Percentiles rank a stretch among this genome's conserved stretches.
phyloP scores from a whole-genome alignment of 2,113 vertebrate genomes.

The Pogona vitticeps region DNA sequence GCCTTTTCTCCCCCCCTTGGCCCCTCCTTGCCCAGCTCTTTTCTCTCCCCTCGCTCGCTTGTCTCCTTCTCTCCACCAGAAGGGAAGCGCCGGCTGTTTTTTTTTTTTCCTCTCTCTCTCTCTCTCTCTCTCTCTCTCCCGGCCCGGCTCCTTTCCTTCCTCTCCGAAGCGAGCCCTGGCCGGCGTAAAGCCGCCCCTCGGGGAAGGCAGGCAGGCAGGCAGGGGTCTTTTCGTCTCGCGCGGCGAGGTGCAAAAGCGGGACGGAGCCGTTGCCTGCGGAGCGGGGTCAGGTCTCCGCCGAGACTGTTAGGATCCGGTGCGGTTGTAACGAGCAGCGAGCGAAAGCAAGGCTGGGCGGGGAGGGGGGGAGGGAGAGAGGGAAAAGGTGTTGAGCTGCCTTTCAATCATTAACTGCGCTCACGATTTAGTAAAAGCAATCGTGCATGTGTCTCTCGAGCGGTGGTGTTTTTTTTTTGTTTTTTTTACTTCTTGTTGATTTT shows the following conservation, averaged over 20 bases:
- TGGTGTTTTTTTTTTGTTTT: too few species aligned
- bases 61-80: slow-evolving; percentile 16
- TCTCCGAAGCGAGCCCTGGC: slow-evolving; percentile 20
- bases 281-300: too few species aligned
- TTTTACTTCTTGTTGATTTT: too few species aligned
- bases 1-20: slow-evolving; percentile 5
- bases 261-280: background rate
- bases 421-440: too few species aligned
- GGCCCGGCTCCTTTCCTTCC: background rate
- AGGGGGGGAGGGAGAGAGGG: too few species aligned
- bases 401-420: too few species aligned
- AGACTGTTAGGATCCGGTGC: too few species aligned
- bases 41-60: background rate
- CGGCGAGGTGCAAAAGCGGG: slow-evolving; percentile 20
- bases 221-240: background rate
- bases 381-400: too few species aligned
- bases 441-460: too few species aligned
- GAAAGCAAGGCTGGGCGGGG: too few species aligned
- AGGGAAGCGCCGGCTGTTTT: background rate
- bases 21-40: background rate
- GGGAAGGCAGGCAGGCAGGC: slow-evolving; percentile 21
- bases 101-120: background rate
- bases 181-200: slow-evolving; percentile 10
- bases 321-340: too few species aligned
- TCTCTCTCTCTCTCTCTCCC: background rate